Evolutionary conservation across 2,797 vertebrate genomes (phyloP).

Genomic region (Peromyscus attwateri): DNA sequence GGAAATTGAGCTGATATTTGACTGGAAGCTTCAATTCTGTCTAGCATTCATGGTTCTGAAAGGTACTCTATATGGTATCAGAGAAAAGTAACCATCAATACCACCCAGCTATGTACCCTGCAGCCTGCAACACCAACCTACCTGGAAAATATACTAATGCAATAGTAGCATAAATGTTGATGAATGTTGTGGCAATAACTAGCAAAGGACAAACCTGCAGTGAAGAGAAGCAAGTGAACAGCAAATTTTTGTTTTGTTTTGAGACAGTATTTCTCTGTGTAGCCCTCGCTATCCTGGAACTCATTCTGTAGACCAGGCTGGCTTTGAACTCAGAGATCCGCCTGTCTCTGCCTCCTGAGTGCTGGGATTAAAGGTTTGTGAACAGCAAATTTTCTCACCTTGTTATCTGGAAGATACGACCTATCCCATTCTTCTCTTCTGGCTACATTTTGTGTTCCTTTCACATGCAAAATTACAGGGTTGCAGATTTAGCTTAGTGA

Average conservation of each 20-base stretch:
- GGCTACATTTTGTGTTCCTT: background rate
- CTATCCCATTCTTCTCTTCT: background rate
- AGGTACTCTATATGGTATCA: background rate
- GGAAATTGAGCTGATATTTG: background rate
- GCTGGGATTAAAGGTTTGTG: background rate
- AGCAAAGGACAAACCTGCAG: background rate
- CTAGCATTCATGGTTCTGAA: background rate
- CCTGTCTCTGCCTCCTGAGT: background rate
- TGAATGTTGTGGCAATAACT: too few relatives aligned
- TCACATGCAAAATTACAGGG: background rate
- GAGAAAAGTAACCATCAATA: background rate
- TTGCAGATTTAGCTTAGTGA: background rate
- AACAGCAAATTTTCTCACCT: background rate
- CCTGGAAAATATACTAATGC: background rate
- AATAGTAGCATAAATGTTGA: background rate
- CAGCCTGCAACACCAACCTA: background rate
- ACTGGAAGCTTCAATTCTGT: background rate
- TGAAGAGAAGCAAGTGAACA: background rate
- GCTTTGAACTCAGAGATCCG: background rate
- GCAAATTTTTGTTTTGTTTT: background rate
- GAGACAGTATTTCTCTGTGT: background rate
- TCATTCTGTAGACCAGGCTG: background rate
- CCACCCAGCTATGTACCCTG: background rate
- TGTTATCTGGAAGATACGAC: background rate
- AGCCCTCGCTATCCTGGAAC: background rate